A percentile compares a stretch with the other conserved stretches of the same genome.
Conservation (phyloP, 2,797 vertebrate species). For the Chelon auratus region DNA sequence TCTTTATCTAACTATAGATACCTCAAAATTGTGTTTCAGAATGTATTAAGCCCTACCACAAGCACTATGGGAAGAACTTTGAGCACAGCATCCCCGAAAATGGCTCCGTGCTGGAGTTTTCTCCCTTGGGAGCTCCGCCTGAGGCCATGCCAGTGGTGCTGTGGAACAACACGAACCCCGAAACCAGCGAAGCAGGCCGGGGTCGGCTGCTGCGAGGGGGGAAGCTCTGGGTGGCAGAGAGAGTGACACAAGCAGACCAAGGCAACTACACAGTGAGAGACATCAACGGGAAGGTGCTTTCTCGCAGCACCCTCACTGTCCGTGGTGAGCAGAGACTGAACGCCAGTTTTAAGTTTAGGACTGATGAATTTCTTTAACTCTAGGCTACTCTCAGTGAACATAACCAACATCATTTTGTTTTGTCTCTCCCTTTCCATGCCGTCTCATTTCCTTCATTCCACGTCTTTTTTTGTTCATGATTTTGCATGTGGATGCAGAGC, state of each 20-base stretch:
- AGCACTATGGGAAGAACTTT: constrained; percentile 77
- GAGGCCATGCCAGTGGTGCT: constrained; percentile 71
- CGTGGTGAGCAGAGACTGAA: constrained; percentile 70
- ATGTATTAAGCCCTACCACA: constrained; percentile 71
- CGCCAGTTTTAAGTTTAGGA: constrained; percentile 8
- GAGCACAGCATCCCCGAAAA: constrained; percentile 69
- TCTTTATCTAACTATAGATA: neutral
- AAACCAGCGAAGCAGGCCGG: constrained; percentile 35
- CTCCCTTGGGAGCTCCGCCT: constrained; percentile 52
- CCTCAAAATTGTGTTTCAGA: constrained; percentile 48
- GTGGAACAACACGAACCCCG: constrained; percentile 75
- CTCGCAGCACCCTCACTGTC: constrained; percentile 74
- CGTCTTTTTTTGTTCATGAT: constrained; percentile 31
- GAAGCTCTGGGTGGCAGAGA: constrained; percentile 76
- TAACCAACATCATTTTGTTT: constrained; percentile 32
- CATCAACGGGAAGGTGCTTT: constrained; percentile 63
- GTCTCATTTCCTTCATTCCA: constrained; percentile 21
- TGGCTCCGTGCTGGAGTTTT: constrained; percentile 75
- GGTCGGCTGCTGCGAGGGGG: constrained; percentile 63
- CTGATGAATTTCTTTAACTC: constrained; percentile 9
- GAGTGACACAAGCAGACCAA: constrained; percentile 78
- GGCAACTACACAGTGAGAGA: constrained; percentile 81
- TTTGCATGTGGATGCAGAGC: constrained; percentile 61
- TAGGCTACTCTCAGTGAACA: constrained; percentile 16
- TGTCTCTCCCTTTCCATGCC: constrained; percentile 39